These are phyloP conservation scores for Drosophila paulistorum DNA, from an alignment of 1,140 invertebrate species.

Conservation along the genomic window DNA sequence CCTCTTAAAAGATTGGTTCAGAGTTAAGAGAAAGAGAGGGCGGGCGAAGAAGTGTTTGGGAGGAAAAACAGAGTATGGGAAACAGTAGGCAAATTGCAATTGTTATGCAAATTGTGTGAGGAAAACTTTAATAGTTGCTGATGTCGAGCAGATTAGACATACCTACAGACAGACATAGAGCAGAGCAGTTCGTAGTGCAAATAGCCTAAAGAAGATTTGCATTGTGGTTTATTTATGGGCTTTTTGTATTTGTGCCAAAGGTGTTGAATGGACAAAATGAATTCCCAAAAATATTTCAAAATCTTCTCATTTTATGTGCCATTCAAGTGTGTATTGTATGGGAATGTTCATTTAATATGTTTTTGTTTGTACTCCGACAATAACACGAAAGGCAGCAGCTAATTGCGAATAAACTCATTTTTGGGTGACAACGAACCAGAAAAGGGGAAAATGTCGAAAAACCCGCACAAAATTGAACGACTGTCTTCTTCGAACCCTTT, in stretches of 20 bases:
- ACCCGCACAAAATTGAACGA: conserved; percentile 38
- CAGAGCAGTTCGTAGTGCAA: neutral
- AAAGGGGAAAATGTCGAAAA: neutral
- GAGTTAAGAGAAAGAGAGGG: neutral
- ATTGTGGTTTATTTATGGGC: conserved; percentile 18
- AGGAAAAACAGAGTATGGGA: conserved; percentile 17
- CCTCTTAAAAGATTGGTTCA: conserved; percentile 51
- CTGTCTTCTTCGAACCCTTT: conserved; percentile 24
- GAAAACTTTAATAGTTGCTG: conserved; percentile 31
- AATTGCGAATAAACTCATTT: conserved; percentile 75
- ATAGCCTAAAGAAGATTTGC: conserved; percentile 16
- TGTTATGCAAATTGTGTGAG: conserved; percentile 49
- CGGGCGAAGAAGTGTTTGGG: neutral
- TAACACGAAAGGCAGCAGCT: conserved; percentile 53
- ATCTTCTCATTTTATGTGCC: neutral
- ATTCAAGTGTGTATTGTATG: neutral
- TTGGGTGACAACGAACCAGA: conserved; percentile 32
- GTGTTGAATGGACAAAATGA: conserved; percentile 4
- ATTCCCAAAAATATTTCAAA: neutral
- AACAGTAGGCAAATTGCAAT: conserved; percentile 55
- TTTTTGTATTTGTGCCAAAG: neutral
- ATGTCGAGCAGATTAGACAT: conserved; percentile 32
- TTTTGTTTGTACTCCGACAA: conserved; percentile 4
- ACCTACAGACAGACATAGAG: neutral
- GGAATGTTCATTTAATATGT: conserved; percentile 43